phyloP scores from a whole-genome alignment of 1,140 invertebrate genomes.

The Heliconius hermathena region DNA sequence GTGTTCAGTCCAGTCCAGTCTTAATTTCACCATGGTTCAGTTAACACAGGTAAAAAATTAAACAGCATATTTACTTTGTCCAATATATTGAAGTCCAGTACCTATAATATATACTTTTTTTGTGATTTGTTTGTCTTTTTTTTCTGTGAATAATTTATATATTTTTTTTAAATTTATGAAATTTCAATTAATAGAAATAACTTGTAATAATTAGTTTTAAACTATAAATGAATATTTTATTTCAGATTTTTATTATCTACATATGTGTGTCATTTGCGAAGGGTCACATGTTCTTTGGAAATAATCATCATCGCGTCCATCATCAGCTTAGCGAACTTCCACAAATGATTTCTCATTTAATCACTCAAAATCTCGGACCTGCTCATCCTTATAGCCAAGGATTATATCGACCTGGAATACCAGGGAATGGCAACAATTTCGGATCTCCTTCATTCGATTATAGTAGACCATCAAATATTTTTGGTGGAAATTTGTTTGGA shows the following conservation, averaged over 20 bases:
- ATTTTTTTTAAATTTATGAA: too few relatives aligned
- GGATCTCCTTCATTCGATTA: neutral
- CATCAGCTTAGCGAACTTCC: neutral
- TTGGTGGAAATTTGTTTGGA: neutral
- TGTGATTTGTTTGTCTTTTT: neutral
- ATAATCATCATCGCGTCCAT: neutral
- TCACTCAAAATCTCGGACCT: neutral
- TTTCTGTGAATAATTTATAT: too few relatives aligned
- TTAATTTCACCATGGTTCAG: conserved; percentile 9
- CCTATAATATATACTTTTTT: neutral
- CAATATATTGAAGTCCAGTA: neutral
- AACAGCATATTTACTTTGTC: neutral
- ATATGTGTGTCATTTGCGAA: neutral
- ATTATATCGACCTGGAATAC: neutral
- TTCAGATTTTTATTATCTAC: neutral
- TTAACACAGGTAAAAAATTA: conserved; percentile 18
- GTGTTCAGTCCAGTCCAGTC: neutral
- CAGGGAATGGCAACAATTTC: neutral
- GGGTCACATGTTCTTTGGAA: neutral
- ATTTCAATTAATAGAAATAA: too few relatives aligned
- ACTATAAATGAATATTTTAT: neutral
- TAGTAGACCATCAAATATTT: neutral
- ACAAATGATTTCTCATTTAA: conserved; percentile 10
- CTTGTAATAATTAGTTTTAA: too few relatives aligned
- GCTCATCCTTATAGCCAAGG: neutral